Conservation (phyloP, 1,140 invertebrate species). For the Musca vetustissima region DNA sequence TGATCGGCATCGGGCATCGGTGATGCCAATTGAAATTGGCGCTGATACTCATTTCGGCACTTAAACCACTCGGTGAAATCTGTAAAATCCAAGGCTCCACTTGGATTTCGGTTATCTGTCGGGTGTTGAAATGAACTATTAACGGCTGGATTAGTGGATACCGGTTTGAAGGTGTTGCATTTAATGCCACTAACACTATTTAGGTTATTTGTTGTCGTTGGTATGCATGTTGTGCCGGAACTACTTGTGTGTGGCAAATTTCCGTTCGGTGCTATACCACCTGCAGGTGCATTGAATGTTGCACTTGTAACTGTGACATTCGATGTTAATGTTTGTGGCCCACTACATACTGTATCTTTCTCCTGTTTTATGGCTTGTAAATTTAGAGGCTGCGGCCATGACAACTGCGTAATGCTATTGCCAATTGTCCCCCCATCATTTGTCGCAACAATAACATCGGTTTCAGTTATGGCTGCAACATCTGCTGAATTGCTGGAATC, state of each 20-base stretch:
- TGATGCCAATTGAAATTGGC: conserved; percentile 25
- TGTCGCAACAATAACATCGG: conserved; percentile 24
- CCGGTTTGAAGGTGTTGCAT: not conserved
- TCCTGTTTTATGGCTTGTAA: conserved; percentile 44
- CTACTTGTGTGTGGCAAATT: conserved; percentile 1
- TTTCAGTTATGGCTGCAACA: conserved; percentile 27
- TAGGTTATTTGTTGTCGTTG: not conserved
- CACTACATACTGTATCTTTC: conserved; percentile 21
- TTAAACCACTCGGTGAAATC: conserved; percentile 30
- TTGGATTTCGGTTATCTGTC: conserved; percentile 9
- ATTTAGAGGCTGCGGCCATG: conserved; percentile 31
- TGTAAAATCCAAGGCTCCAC: conserved; percentile 24
- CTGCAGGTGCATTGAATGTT: conserved; percentile 28
- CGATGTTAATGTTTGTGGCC: not conserved
- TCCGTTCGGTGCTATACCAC: too few species aligned
- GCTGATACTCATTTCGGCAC: conserved; percentile 29
- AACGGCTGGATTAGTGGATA: conserved; percentile 1
- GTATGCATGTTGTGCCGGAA: conserved; percentile 17
- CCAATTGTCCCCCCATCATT: conserved; percentile 10
- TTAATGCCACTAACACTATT: too few species aligned
- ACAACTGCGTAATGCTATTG: not conserved
- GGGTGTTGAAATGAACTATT: conserved; percentile 10
- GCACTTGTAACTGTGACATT: conserved; percentile 4
- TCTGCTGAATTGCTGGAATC: conserved; percentile 27
- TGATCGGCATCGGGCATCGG: conserved; percentile 44